Evolutionary conservation across 2,113 vertebrate species (phyloP).

Genomic region (Alaudala cheleensis): DNA sequence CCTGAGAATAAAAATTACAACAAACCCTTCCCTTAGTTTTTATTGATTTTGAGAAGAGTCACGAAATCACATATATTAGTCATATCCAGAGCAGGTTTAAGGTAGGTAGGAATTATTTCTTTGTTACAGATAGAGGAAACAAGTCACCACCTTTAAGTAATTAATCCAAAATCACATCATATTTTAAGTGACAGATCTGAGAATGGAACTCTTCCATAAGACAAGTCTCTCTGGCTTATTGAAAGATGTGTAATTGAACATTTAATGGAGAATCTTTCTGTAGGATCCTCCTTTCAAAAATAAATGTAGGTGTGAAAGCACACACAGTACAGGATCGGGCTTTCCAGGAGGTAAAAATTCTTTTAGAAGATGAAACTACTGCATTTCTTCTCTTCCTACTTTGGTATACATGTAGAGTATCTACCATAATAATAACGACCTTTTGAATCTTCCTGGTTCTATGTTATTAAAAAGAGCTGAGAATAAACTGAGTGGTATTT

Average conservation of each 20-base stretch:
- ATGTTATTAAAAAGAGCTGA: constrained; percentile 13
- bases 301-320: not conserved
- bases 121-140: constrained; percentile 2
- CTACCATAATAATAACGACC: constrained; percentile 22
- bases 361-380: constrained; percentile 24
- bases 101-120: not conserved
- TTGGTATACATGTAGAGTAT: not conserved
- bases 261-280: constrained; percentile 26
- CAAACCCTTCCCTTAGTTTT: not conserved
- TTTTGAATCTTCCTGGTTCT: constrained; percentile 50
- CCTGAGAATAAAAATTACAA: not conserved
- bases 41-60: not conserved
- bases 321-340: not conserved
- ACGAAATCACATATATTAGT: not conserved
- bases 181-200: constrained; percentile 29
- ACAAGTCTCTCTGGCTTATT: constrained; percentile 6
- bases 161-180: constrained; percentile 18
- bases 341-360: not conserved
- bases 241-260: constrained; percentile 28
- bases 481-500: constrained; percentile 44
- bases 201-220: not conserved
- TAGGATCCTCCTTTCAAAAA: not conserved
- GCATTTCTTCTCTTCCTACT: not conserved
- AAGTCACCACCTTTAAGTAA: not conserved
- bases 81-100: not conserved